A percentile compares a stretch with the other conserved stretches of the same genome.
These are phyloP conservation scores for Halictus quadricinctus DNA, from an alignment of 2,888 invertebrate genomes.

Conservation along the genomic window DNA sequence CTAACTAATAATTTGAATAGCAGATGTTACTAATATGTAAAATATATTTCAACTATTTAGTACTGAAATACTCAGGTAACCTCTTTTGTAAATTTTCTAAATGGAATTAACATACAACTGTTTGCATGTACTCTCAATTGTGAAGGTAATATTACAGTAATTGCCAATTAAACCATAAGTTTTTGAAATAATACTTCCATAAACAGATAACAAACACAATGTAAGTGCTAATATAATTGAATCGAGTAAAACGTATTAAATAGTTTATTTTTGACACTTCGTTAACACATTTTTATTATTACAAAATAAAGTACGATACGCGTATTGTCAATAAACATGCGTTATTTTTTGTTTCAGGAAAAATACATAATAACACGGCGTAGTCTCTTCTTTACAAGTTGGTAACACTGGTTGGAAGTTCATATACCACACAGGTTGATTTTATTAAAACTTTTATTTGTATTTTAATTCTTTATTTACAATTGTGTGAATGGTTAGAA, in stretches of 20 bases:
- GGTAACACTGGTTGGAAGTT: conserved; percentile 42
- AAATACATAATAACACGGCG: conserved; percentile 25
- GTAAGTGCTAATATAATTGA: background rate
- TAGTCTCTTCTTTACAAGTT: conserved; percentile 22
- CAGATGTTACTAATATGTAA: background rate
- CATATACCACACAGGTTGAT: background rate
- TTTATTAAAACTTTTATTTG: conserved; percentile 1
- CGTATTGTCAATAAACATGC: conserved; percentile 19
- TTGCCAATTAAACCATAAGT: background rate
- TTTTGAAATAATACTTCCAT: background rate
- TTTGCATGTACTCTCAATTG: background rate
- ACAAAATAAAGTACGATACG: background rate
- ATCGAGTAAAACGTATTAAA: background rate
- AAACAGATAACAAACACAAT: background rate
- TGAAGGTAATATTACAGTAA: background rate
- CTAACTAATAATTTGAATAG: background rate
- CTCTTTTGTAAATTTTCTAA: conserved; percentile 10
- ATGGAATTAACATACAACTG: background rate
- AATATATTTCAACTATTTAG: background rate
- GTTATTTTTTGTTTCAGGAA: conserved; percentile 23
- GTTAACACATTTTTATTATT: conserved; percentile 4
- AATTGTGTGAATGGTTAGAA: background rate
- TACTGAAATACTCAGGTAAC: conserved; percentile 24
- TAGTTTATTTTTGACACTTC: conserved; percentile 10
- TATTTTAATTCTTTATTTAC: background rate